These are phyloP conservation scores for Drosophila sucinea DNA, from an alignment of 1,140 invertebrate species.

Conservation along the genomic window DNA sequence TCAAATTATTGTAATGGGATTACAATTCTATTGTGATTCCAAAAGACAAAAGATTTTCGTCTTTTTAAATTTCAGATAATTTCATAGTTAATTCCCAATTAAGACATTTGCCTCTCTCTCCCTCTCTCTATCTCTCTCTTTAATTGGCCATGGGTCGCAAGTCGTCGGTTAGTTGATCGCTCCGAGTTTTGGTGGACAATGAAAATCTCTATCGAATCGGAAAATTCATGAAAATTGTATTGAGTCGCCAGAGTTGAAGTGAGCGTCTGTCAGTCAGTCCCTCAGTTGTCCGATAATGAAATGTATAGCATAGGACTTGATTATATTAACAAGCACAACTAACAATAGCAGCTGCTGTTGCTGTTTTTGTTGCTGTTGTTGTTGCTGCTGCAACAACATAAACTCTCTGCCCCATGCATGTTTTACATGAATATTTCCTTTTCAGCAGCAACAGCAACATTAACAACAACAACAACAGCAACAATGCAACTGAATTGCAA, in stretches of 20 bases:
- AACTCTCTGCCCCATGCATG: slow-evolving; percentile 21
- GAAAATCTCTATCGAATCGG: slow-evolving; percentile 14
- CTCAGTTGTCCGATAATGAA: slow-evolving; percentile 24
- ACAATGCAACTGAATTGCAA: slow-evolving; percentile 35
- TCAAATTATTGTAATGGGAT: slow-evolving; percentile 22
- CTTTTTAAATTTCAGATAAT: background rate
- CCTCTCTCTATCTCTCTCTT: background rate
- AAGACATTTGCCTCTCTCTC: background rate
- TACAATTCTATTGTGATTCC: background rate
- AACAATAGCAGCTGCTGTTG: slow-evolving; percentile 2
- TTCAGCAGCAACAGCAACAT: slow-evolving; percentile 28
- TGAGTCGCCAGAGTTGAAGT: background rate
- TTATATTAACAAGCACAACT: slow-evolving; percentile 33
- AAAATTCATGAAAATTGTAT: slow-evolving; percentile 14
- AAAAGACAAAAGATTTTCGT: slow-evolving; percentile 1
- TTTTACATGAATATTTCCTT: slow-evolving; percentile 49
- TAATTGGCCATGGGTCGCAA: slow-evolving; percentile 2
- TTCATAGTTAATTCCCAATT: background rate
- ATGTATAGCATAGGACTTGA: slow-evolving; percentile 27
- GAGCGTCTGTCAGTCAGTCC: background rate
- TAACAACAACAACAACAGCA: slow-evolving; percentile 16
- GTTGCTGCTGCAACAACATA: slow-evolving; percentile 17
- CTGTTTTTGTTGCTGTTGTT: no score
- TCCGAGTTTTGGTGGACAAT: background rate
- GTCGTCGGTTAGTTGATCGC: background rate